Base-by-base conservation (phyloP, 2,113 vertebrate species). In the Corythornis cristatus region DNA sequence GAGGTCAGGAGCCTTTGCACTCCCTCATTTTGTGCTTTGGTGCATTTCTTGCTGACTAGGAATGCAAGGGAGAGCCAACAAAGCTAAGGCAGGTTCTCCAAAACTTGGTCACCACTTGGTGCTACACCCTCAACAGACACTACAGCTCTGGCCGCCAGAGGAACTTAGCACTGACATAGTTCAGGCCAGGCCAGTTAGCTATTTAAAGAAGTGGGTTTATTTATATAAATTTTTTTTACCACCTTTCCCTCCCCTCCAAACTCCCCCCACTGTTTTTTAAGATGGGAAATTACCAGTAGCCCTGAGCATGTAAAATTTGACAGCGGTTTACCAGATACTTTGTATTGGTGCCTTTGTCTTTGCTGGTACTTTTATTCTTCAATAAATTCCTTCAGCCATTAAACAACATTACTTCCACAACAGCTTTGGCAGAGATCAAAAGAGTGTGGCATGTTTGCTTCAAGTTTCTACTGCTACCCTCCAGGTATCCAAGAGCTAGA, bases 161-260 rank as follows among this genome's bases (percentile, higher is more conserved):
- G 15, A 90, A 82, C n/a, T 51, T 62, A 64, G 35, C 28, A 62
- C 67, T 1, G 0, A 73, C 64, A 92, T 51, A 83, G 83, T 93
- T 94, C 72, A 93, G 83, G 29, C 42, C 75, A 78, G 75, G 86
- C 8, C 68, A 95, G 84, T 43, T 65, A 83, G 79, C 67, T 91
- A 90, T 95, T 96, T 91, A 80, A 94, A 93, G 78, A 89, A 16
- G 11, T 81, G 71, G 15, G 40, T 58, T 91, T 93, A 86, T 88
- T 91, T 93, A 76, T 93, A 80, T 5, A 81, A 43, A 33, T 85
- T 81, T 72, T 50, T 50, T 51, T 26, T 42, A 53, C 42, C 16
- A 62, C 68, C 31, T 25, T 28, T 29, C 12, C 3, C 19, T 33
- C 33, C 21, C 22, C 12, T 62, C 15, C 13, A 70, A 57, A 58